Evolutionary conservation across 2,888 invertebrate species (phyloP), one percentile per base, ranked within the genome.

Genomic region (Melanophora roralis): DNA sequence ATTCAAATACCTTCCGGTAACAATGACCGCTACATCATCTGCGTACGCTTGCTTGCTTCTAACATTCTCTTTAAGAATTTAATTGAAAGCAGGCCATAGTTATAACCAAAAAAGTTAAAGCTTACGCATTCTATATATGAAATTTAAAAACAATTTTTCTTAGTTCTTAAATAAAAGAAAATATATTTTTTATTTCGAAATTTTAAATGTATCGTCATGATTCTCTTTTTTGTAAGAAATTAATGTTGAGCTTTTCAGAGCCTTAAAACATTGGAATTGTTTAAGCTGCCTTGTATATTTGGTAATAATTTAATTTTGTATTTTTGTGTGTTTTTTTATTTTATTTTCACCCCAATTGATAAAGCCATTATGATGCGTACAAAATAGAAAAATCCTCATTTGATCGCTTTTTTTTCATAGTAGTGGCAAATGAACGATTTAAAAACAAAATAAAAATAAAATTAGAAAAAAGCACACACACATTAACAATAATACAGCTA

Each of bases 331-430:
- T 53, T 74, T 62, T 51, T 3, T 65, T 21, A 14, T 38, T 67
- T 60, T 65, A 47, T 47, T 69, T 62, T 16, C 32, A 34, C 36
- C 55, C 49, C 16, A 59, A 62, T 34, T 74, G 62, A 27, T 60
- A 68, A 19, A 47, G 57, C 68, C 60, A 27, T 57, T 82, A 64
- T 69, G 65, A 75, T 53, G 65, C 51, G 79, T 75, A 71, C 65
- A 34, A 79, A 65, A 74, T 65, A 79, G 49, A 53, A 55, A 71
- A 67, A 68, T 68, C 62, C 60, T 23, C 47, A 60, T 74, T 74
- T 68, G 57, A 59, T 69, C 53, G 40, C 47, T 71, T 47, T 59
- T 36, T 71, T n/a, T 62, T 32, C n/a, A 9, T 64, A 23, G 34
- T 47, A n/a, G 36, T 23, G 21, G 34, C 45, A 69, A 49, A 64